phyloP scores from a whole-genome alignment of 2,113 vertebrate genomes.

The Mus pahari region DNA sequence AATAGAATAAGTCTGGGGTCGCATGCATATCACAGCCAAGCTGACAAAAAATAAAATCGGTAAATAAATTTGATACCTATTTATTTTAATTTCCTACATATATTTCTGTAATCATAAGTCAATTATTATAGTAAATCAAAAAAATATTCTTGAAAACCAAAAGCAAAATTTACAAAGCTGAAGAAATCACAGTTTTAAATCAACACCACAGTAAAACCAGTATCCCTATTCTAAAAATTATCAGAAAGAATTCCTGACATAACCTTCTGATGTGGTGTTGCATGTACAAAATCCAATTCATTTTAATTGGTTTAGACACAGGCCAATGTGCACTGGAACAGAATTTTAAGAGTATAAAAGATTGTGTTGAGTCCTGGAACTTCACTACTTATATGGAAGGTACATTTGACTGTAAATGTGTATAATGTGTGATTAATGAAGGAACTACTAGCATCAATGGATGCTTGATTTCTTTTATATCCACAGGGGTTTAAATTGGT shows the following conservation, averaged over 20 bases:
- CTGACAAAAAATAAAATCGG: neutral
- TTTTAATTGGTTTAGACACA: neutral
- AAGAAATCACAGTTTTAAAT: neutral
- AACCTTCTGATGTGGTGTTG: neutral
- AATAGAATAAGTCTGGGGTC: neutral
- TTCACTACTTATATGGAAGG: neutral
- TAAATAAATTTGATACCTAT: constrained; percentile 17
- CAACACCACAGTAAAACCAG: neutral
- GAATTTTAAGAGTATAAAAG: neutral
- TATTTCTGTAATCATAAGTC: neutral
- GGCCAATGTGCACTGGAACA: rapidly evolving
- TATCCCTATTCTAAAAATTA: neutral
- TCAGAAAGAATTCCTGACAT: neutral
- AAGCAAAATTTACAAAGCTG: neutral
- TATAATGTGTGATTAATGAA: neutral
- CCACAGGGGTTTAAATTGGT: neutral
- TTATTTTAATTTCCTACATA: neutral
- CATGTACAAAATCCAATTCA: neutral
- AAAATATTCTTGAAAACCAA: constrained; percentile 22
- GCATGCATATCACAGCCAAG: neutral
- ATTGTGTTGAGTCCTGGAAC: neutral
- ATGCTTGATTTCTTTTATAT: constrained; percentile 1
- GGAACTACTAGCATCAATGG: neutral
- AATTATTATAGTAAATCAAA: constrained; percentile 1
- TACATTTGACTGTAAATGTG: neutral